Evolutionary conservation across 2,797 vertebrate species (phyloP).

Genomic region (Ispidina picta): DNA sequence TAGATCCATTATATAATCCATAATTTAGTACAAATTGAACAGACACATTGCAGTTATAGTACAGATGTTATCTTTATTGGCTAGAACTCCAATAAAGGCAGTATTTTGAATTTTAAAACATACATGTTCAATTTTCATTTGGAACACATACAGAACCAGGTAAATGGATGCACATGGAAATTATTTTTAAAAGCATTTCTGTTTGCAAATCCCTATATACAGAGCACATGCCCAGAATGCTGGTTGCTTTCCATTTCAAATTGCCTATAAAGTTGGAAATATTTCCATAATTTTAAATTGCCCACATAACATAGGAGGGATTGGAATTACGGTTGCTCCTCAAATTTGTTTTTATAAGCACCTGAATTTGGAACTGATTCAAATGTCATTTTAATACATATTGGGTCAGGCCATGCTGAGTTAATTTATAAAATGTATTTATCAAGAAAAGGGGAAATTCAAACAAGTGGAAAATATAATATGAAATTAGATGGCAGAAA

Average conservation of each 20-base stretch:
- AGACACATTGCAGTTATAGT: constrained; percentile 27
- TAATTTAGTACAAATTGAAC: constrained; percentile 47
- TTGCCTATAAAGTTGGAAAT: constrained; percentile 70
- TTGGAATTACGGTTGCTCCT: constrained; percentile 57
- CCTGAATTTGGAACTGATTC: constrained; percentile 64
- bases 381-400: constrained; percentile 39
- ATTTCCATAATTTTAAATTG: constrained; percentile 70
- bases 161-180: constrained; percentile 69
- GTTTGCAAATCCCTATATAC: constrained; percentile 55
- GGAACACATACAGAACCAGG: constrained; percentile 31
- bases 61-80: constrained; percentile 62
- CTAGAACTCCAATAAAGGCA: constrained; percentile 46
- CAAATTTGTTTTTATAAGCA: constrained; percentile 74
- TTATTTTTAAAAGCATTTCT: constrained; percentile 57
- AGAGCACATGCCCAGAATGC: constrained; percentile 9
- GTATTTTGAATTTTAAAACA: constrained; percentile 61
- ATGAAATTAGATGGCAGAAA: neutral
- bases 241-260: constrained; percentile 71
- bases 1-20: constrained; percentile 3
- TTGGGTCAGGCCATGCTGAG: constrained; percentile 30
- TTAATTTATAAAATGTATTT: constrained; percentile 55
- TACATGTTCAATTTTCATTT: constrained; percentile 63
- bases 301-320: constrained; percentile 44
- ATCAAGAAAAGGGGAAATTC: constrained; percentile 7
- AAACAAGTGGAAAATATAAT: constrained; percentile 31